Evolutionary conservation across 2,113 vertebrate species (phyloP).

Genomic region (Xyliphius kryptos): DNA sequence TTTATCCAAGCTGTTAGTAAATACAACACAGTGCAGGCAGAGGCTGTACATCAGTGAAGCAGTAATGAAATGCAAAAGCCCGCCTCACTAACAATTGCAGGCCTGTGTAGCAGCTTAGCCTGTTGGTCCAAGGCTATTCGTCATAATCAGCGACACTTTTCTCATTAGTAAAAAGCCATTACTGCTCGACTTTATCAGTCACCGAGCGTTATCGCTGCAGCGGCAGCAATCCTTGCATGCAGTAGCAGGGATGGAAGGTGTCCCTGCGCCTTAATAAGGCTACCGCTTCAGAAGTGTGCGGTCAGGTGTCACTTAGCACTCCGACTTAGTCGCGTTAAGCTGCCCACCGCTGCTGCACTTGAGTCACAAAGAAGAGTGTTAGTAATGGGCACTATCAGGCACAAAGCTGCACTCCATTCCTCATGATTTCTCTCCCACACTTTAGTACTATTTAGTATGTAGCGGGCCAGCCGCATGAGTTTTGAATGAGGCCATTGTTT

Average conservation of each 20-base stretch:
- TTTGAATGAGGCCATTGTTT: constrained; percentile 55
- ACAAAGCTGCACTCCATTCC: constrained; percentile 48
- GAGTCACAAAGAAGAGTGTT: constrained; percentile 29
- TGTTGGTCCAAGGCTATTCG: constrained; percentile 86
- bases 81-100: constrained; percentile 77
- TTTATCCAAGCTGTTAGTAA: constrained; percentile 30
- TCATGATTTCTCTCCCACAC: constrained; percentile 55
- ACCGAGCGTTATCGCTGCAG: constrained; percentile 77
- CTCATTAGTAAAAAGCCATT: constrained; percentile 97
- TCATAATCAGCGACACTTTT: constrained; percentile 93
- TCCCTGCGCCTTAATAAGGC: constrained; percentile 70
- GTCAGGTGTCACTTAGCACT: constrained; percentile 61
- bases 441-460: constrained; percentile 42
- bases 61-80: constrained; percentile 89
- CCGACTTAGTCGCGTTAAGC: constrained; percentile 43
- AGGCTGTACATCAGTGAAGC: constrained; percentile 71
- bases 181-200: constrained; percentile 84
- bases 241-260: constrained; percentile 62
- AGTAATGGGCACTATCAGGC: constrained; percentile 15
- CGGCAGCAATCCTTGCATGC: constrained; percentile 70
- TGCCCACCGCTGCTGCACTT: constrained; percentile 22
- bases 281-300: constrained; percentile 64
- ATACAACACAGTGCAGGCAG: constrained; percentile 63
- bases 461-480: constrained; percentile 23
- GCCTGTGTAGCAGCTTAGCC: constrained; percentile 93